These are phyloP conservation scores for Drosophila affinis DNA, from an alignment of 2,888 invertebrate species.

Conservation along the genomic window DNA sequence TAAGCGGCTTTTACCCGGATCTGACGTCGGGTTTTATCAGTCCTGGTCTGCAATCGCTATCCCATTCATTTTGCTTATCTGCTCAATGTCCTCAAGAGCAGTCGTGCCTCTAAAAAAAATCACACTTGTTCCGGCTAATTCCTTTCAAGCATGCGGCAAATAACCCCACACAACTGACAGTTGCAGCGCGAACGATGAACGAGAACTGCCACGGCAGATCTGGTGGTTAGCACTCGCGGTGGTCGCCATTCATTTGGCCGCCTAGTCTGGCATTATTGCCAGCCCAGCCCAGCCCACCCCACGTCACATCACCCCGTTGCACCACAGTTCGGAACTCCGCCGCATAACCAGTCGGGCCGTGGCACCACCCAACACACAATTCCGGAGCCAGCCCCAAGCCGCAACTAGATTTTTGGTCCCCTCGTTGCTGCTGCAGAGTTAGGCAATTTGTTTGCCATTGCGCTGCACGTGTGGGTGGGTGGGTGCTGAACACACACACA, in stretches of 20 bases:
- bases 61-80: constrained; percentile 29
- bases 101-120: constrained; percentile 35
- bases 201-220: constrained; percentile 19
- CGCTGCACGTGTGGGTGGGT: constrained; percentile 32
- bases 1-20: neutral
- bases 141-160: constrained; percentile 56
- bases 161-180: constrained; percentile 50
- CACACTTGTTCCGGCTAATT: constrained; percentile 55
- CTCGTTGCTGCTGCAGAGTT: constrained; percentile 48
- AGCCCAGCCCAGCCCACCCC: neutral
- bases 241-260: constrained; percentile 71
- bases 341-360: constrained; percentile 4
- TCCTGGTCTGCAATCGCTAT: neutral
- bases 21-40: no score
- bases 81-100: constrained; percentile 9
- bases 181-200: constrained; percentile 44
- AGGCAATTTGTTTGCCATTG: constrained; percentile 77
- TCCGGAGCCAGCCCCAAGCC: constrained; percentile 51
- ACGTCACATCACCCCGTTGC: no score
- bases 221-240: constrained; percentile 7
- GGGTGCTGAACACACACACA: neutral
- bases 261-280: constrained; percentile 37
- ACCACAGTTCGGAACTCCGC: neutral
- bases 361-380: constrained; percentile 13
- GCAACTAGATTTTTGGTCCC: constrained; percentile 75